A percentile compares a stretch with the other conserved stretches of the same genome.
phyloP scores from a whole-genome alignment of 2,888 invertebrate genomes.

The Arge pagana region DNA sequence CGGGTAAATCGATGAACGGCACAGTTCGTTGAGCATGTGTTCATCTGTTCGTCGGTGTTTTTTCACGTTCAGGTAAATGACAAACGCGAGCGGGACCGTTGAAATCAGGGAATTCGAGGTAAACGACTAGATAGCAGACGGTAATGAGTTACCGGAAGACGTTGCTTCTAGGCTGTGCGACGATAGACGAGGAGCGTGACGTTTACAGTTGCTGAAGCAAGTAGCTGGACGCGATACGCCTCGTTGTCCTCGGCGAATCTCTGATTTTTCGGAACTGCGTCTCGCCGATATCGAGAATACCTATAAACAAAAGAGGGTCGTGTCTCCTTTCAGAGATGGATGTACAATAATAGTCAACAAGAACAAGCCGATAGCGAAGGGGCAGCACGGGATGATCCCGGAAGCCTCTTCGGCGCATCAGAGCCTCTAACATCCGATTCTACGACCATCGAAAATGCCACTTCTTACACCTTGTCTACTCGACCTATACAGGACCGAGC shows the following conservation, averaged over 20 bases:
- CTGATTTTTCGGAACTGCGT: neutral
- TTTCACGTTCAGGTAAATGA: too few relatives aligned
- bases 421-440: neutral
- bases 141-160: neutral
- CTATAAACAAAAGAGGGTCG: too few relatives aligned
- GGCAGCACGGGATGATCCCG: slow-evolving; percentile 13
- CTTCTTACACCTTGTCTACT: slow-evolving; percentile 14
- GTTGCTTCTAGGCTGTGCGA: neutral
- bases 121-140: too few relatives aligned
- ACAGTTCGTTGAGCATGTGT: too few relatives aligned
- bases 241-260: neutral
- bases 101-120: too few relatives aligned
- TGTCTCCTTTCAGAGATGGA: slow-evolving; percentile 37
- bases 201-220: too few relatives aligned
- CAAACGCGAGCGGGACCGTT: too few relatives aligned
- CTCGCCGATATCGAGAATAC: neutral
- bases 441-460: slow-evolving; percentile 12
- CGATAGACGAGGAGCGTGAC: too few relatives aligned
- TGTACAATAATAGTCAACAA: slow-evolving; percentile 22
- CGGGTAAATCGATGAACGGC: too few relatives aligned
- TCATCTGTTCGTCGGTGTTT: too few relatives aligned
- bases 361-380: slow-evolving; percentile 17
- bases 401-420: too few relatives aligned
- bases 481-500: slow-evolving; percentile 9
- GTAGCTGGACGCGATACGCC: neutral